Evolutionary conservation across 1,140 invertebrate species (phyloP).

Genomic region (Drosophila albomicans): DNA sequence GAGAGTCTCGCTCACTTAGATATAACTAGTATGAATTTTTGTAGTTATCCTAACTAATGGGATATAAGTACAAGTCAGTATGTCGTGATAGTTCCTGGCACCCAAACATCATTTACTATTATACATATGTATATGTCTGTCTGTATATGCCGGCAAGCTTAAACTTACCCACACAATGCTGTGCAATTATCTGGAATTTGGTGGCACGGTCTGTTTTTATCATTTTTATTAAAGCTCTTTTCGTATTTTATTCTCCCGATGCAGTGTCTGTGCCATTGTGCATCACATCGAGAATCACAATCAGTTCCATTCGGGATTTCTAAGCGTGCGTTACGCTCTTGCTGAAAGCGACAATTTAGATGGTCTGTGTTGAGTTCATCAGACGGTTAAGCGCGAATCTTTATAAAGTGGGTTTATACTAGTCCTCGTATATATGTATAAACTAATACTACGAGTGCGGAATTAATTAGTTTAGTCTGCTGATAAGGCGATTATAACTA

Average conservation of each 20-base stretch:
- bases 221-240: constrained; percentile 71
- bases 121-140: no score
- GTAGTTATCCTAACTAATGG: no score
- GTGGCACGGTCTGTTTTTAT: constrained; percentile 27
- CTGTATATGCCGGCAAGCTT: constrained; percentile 1
- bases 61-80: constrained; percentile 4
- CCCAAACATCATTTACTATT: constrained; percentile 1
- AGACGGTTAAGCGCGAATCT: background rate
- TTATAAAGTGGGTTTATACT: background rate
- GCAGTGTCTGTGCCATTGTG: constrained; percentile 33
- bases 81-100: constrained; percentile 19
- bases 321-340: constrained; percentile 44
- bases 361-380: background rate
- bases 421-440: background rate
- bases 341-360: background rate
- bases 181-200: constrained; percentile 58
- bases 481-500: background rate
- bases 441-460: background rate
- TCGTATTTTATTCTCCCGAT: constrained; percentile 51
- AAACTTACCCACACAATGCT: constrained; percentile 23
- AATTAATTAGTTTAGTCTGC: background rate
- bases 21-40: constrained; percentile 17
- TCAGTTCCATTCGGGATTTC: constrained; percentile 65
- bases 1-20: constrained; percentile 13
- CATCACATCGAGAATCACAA: constrained; percentile 35